Evolutionary conservation across 2,888 invertebrate species (phyloP).

Genomic region (Cerastis rubricosa): DNA sequence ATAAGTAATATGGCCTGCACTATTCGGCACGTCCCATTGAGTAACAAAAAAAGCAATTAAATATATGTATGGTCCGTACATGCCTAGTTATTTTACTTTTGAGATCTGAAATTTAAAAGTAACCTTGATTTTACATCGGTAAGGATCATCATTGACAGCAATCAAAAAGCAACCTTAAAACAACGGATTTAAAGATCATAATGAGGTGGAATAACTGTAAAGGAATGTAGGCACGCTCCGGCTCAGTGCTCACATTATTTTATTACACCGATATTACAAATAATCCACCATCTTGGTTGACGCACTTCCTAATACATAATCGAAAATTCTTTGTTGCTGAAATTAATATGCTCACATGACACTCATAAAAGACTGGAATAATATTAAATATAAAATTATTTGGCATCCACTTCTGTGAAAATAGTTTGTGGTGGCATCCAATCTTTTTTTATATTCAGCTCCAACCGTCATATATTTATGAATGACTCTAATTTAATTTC

Average conservation of each 20-base stretch:
- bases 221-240: not conserved
- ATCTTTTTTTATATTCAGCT: constrained; percentile 50
- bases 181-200: not conserved
- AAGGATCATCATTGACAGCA: not conserved
- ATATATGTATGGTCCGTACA: constrained; percentile 1
- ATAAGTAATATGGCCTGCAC: not conserved
- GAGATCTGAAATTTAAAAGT: not conserved
- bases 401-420: constrained; percentile 69
- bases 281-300: constrained; percentile 62
- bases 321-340: constrained; percentile 67
- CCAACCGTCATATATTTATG: constrained; percentile 36
- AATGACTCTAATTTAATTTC: constrained; percentile 44
- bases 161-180: not conserved
- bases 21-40: constrained; percentile 11
- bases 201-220: not conserved
- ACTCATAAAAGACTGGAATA: constrained; percentile 73
- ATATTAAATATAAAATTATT: constrained; percentile 71
- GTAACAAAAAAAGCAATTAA: constrained; percentile 36
- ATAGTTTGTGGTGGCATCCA: constrained; percentile 58
- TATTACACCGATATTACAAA: constrained; percentile 42
- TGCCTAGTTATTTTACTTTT: not conserved
- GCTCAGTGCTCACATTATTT: constrained; percentile 28
- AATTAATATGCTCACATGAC: constrained; percentile 77
- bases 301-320: constrained; percentile 71
- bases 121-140: not conserved